Percentiles rank a stretch among this genome's conserved stretches.
phyloP scores from a whole-genome alignment of 2,113 vertebrate species.

The Aspidoscelis tigris region DNA sequence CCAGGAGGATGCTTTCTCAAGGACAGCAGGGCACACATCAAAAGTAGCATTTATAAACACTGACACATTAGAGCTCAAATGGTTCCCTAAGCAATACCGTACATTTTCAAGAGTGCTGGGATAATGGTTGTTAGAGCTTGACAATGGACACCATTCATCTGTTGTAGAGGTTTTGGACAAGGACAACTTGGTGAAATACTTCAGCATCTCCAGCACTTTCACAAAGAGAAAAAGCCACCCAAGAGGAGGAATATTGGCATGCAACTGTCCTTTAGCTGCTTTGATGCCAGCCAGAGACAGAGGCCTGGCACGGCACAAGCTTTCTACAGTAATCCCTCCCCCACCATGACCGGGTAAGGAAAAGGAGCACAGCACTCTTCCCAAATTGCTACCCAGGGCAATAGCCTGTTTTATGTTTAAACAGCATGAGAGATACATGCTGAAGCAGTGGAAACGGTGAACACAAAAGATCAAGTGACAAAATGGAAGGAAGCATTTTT shows the following conservation, averaged over 20 bases:
- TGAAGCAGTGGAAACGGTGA: neutral
- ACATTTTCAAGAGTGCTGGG: slow-evolving; percentile 22
- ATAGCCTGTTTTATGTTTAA: neutral
- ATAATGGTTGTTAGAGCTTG: slow-evolving; percentile 19
- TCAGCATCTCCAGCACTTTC: slow-evolving; percentile 44
- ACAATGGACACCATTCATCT: slow-evolving; percentile 26
- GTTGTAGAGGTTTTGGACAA: neutral
- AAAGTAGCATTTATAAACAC: slow-evolving; percentile 14
- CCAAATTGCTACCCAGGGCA: neutral
- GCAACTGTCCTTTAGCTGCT: slow-evolving; percentile 48
- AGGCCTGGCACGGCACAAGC: neutral
- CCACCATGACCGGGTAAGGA: neutral
- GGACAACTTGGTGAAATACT: slow-evolving; percentile 19
- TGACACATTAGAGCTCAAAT: slow-evolving; percentile 28
- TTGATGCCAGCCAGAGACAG: slow-evolving; percentile 53
- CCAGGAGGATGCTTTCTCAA: slow-evolving; percentile 19
- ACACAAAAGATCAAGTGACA: too few relatives aligned
- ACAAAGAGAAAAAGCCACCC: slow-evolving; percentile 25
- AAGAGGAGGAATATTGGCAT: slow-evolving; percentile 55
- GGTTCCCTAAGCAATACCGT: neutral
- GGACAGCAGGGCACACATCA: slow-evolving; percentile 30
- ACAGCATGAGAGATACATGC: neutral
- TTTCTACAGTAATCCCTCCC: neutral
- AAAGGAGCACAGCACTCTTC: neutral
- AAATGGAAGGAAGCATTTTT: too few relatives aligned